Percentiles rank a stretch among this genome's conserved stretches.
phyloP scores from a whole-genome alignment of 2,113 vertebrate genomes.

The Nematolebias whitei region DNA sequence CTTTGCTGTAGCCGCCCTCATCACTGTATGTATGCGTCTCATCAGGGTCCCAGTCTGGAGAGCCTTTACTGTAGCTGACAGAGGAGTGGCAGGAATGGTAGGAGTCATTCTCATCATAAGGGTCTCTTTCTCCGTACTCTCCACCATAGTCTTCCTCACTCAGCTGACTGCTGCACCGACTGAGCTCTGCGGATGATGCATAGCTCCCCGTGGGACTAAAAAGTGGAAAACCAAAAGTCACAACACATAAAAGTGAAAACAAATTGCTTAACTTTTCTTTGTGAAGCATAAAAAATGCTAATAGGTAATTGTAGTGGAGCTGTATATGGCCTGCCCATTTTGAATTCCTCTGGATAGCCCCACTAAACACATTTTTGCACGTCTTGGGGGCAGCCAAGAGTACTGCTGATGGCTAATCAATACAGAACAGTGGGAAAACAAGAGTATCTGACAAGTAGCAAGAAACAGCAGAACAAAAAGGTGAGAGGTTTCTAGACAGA shows the following conservation, averaged over 20 bases:
- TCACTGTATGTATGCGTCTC: constrained; percentile 87
- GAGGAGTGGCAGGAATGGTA: constrained; percentile 99
- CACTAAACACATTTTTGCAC: constrained; percentile 45
- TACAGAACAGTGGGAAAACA: constrained; percentile 45
- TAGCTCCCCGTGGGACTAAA: constrained; percentile 94
- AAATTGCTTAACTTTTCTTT: background rate
- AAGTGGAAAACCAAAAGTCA: background rate
- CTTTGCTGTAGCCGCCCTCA: constrained; percentile 86
- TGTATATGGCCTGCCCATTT: constrained; percentile 4
- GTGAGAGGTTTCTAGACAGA: constrained; percentile 44
- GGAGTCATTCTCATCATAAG: constrained; percentile 92
- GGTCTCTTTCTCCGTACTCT: constrained; percentile 86
- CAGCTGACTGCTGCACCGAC: constrained; percentile 93
- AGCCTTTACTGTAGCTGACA: constrained; percentile 93
- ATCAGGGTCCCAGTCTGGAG: constrained; percentile 90
- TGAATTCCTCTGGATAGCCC: constrained; percentile 2
- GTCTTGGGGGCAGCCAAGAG: constrained; percentile 18
- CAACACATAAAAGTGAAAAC: background rate
- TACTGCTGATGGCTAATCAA: constrained; percentile 56
- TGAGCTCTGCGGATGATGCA: constrained; percentile 92
- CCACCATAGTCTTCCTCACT: constrained; percentile 90
- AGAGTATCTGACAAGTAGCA: constrained; percentile 29
- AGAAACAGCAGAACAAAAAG: constrained; percentile 51
- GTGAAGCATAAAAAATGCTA: constrained; percentile 30
- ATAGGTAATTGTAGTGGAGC: constrained; percentile 6